Evolutionary conservation across 2,888 invertebrate species (phyloP).

Genomic region (Prosopocoilus inquinatus): DNA sequence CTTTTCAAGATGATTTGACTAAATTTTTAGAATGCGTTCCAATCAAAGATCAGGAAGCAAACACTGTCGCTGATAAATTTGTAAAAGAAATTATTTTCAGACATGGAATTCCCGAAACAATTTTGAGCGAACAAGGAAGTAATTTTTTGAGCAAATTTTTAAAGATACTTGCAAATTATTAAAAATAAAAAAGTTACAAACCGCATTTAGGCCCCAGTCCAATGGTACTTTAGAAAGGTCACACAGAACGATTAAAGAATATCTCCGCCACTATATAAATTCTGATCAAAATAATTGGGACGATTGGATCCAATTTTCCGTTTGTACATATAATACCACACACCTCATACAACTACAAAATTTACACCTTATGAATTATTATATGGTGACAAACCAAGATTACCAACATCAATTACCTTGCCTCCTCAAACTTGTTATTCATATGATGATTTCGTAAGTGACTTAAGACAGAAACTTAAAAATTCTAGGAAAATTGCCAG

Average conservation of each 20-base stretch:
- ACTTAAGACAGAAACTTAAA: too few species aligned
- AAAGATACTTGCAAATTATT: constrained; percentile 32
- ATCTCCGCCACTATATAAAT: constrained; percentile 36
- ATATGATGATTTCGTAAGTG: neutral
- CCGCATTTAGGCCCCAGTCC: constrained; percentile 35
- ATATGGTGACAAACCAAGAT: constrained; percentile 24
- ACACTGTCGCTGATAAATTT: constrained; percentile 32
- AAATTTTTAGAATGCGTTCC: constrained; percentile 36
- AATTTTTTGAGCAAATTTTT: constrained; percentile 31
- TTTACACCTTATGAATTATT: constrained; percentile 31
- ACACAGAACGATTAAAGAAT: constrained; percentile 36
- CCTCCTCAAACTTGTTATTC: neutral
- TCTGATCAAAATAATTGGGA: too few species aligned
- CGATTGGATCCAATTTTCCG: too few species aligned
- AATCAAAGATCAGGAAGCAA: constrained; percentile 36
- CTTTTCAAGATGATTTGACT: constrained; percentile 37
- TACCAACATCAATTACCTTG: constrained; percentile 23
- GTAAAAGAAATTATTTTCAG: constrained; percentile 27
- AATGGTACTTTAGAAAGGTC: constrained; percentile 38
- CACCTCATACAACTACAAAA: constrained; percentile 28
- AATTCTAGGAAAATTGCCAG: too few species aligned
- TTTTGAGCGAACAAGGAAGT: constrained; percentile 35
- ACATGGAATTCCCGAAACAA: constrained; percentile 33
- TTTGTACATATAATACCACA: constrained; percentile 28
- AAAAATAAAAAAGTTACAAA: constrained; percentile 32